phyloP scores from a whole-genome alignment of 1,140 invertebrate species.

The Drosophila cardini region DNA sequence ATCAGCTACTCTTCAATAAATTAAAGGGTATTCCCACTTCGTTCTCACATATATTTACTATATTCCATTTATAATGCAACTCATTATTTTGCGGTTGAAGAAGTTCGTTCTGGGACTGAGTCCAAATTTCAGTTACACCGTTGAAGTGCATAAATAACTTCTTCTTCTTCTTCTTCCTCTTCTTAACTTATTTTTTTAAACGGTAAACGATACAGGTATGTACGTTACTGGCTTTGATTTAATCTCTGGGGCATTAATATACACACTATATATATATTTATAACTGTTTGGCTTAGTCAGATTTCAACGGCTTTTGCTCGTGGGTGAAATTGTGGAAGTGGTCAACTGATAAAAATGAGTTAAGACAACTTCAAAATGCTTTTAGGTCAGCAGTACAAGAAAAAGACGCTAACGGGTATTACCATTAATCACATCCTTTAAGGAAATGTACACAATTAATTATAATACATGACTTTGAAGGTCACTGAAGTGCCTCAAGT shows the following conservation, averaged over 20 bases:
- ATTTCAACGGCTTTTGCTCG: slow-evolving; percentile 57
- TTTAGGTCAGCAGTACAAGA: slow-evolving; percentile 55
- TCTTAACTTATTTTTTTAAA: slow-evolving; percentile 59
- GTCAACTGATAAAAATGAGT: slow-evolving; percentile 67
- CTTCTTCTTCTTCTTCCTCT: slow-evolving; percentile 13
- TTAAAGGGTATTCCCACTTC: slow-evolving; percentile 24
- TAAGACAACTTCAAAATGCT: slow-evolving; percentile 46
- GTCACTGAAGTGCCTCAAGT: slow-evolving; percentile 19
- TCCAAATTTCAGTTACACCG: slow-evolving; percentile 59
- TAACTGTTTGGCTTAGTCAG: slow-evolving; percentile 64
- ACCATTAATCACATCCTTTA: background rate
- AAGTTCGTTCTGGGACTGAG: slow-evolving; percentile 51
- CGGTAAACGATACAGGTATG: slow-evolving; percentile 71
- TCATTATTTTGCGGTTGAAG: slow-evolving; percentile 79
- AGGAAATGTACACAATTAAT: slow-evolving; percentile 22
- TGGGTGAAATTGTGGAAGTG: slow-evolving; percentile 48
- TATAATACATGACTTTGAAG: slow-evolving; percentile 20
- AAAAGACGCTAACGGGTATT: slow-evolving; percentile 32
- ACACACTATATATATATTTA: slow-evolving; percentile 19
- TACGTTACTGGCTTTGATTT: slow-evolving; percentile 54
- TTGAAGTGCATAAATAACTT: slow-evolving; percentile 79
- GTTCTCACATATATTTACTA: background rate
- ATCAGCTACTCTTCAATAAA: too few species aligned
- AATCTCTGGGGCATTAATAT: slow-evolving; percentile 72
- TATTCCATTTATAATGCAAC: slow-evolving; percentile 48